Evolutionary conservation across 1,140 invertebrate species (phyloP).

Genomic region (Camponotus floridanus): DNA sequence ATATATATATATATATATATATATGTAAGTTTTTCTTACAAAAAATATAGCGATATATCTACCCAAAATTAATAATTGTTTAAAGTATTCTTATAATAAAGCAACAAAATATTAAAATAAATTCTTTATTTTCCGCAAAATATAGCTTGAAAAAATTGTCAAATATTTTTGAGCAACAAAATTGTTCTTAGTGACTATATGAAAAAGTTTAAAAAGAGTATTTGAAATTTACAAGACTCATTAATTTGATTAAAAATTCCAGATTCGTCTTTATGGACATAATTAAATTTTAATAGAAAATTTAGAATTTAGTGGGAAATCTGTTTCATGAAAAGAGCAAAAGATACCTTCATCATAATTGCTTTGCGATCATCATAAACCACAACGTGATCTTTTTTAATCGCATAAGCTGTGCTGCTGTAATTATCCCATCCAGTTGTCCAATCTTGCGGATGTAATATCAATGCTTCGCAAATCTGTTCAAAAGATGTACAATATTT

Average conservation of each 20-base stretch:
- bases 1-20: not conserved
- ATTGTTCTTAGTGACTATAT: not conserved
- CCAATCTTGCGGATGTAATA: conserved; percentile 86
- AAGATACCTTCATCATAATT: conserved; percentile 88
- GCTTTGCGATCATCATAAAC: conserved; percentile 89
- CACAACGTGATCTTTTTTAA: conserved; percentile 87
- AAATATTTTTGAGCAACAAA: conserved; percentile 10
- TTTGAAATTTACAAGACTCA: not conserved
- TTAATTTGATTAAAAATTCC: conserved; percentile 3
- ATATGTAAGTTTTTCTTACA: not conserved
- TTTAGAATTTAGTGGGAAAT: not conserved
- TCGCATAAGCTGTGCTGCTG: conserved; percentile 88
- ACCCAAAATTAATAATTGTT: not conserved
- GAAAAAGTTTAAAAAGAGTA: not conserved
- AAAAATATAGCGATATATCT: too few relatives aligned
- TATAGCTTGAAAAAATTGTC: not conserved
- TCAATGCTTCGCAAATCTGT: conserved; percentile 89
- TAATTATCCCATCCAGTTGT: conserved; percentile 88
- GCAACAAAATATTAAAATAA: not conserved
- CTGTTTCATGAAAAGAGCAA: not conserved
- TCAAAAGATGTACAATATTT: conserved; percentile 46
- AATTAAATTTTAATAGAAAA: not conserved
- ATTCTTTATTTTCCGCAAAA: not conserved
- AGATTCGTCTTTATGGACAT: not conserved
- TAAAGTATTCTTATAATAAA: not conserved